These are phyloP conservation scores for Gobio gobio DNA, from an alignment of 2,113 vertebrate species.

Conservation along the genomic window DNA sequence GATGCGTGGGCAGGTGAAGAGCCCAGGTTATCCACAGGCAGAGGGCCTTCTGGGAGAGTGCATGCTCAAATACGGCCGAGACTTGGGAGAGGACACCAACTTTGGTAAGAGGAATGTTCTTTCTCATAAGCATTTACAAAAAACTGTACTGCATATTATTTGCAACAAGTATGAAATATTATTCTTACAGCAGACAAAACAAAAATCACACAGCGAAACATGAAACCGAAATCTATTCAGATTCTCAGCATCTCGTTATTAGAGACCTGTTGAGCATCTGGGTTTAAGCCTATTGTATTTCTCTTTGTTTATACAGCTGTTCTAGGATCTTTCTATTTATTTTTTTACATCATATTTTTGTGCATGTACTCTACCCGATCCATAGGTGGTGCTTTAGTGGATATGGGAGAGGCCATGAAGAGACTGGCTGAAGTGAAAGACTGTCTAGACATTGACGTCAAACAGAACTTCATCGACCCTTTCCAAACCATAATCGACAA, in stretches of 20 bases:
- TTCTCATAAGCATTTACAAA: background rate
- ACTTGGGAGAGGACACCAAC: slow-evolving; percentile 90
- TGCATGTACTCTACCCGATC: background rate
- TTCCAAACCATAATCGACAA: slow-evolving; percentile 94
- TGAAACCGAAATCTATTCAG: background rate
- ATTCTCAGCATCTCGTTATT: background rate
- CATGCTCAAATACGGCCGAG: slow-evolving; percentile 90
- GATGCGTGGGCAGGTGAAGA: slow-evolving; percentile 94
- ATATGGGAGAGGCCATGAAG: slow-evolving; percentile 93
- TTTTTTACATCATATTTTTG: background rate
- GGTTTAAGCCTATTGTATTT: background rate
- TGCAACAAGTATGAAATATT: background rate
- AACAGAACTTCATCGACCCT: slow-evolving; percentile 97
- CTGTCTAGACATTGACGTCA: slow-evolving; percentile 95
- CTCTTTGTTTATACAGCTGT: background rate
- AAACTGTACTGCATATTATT: background rate
- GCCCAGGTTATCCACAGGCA: slow-evolving; percentile 89
- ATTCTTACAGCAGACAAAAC: background rate
- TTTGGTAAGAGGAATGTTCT: slow-evolving; percentile 82
- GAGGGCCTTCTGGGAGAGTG: slow-evolving; percentile 93
- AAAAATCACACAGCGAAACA: background rate
- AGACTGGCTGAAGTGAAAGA: slow-evolving; percentile 92
- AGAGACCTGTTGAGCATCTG: background rate
- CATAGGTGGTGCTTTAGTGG: slow-evolving; percentile 88
- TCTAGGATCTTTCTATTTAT: background rate